Base-by-base conservation (phyloP, 2,113 vertebrate genomes). In the Festucalex cinctus region DNA sequence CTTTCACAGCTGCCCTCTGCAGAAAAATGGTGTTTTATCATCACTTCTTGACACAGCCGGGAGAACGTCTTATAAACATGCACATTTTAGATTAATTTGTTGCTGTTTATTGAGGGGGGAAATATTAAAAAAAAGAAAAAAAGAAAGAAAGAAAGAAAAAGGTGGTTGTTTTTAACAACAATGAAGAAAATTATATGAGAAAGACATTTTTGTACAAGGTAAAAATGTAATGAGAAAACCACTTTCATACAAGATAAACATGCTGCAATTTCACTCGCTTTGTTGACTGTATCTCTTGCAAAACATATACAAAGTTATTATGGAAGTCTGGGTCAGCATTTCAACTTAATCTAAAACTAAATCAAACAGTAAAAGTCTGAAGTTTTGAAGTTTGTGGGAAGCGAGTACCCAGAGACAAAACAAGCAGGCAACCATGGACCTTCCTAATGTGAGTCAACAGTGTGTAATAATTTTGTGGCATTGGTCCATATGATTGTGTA, bases 1-100 rank as follows among this genome's bases (percentile, higher is more conserved):
- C 82, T 84, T 82, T 78, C 77, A 67, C 81, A 82, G 82, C 77
- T 86, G 80, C 82, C 85, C 83, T 86, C 65, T 76, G 69, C 63
- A 79, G 75, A 83, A 80, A 85, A 60, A 87, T 75, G 80, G 80
- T 70, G 71, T 86, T 83, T 86, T 78, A 85, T 82, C 83, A 85
- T 74, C 77, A 73, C 58, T 66, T 77, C 76, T 77, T 77, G 72
- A 84, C 76, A 81, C 72, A 70, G 69, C 59, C 61, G 76, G 70
- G 56, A 76, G 74, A 75, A 73, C 58, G 66, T 78, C 71, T 65
- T 71, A 73, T 58, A 71, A 82, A 87, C 74, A 83, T 85, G 73
- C 70, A 71, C 79, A 72, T 74, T 80, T 59, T 79, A 68, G 48
- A 82, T 84, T 79, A 75, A 83, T 84, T 85, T 78, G 44, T 57